A percentile compares a stretch with the other conserved stretches of the same genome.
phyloP scores from a whole-genome alignment of 2,888 invertebrate genomes.

The Brachyopa scutellaris region DNA sequence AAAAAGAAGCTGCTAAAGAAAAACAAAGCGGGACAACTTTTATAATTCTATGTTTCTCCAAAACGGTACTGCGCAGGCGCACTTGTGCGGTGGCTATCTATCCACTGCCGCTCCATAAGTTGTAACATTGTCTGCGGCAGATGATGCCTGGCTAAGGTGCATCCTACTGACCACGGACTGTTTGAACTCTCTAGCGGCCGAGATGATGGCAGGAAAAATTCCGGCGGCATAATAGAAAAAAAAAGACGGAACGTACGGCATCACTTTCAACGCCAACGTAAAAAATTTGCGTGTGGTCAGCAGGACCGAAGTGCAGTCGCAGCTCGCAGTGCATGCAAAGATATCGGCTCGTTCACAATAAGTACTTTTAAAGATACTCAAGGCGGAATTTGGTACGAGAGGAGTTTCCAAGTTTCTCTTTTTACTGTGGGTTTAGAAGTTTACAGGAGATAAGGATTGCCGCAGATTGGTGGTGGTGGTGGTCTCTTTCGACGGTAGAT shows the following conservation, averaged over 20 bases:
- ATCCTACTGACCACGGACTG: not conserved
- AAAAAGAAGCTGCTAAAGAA: not conserved
- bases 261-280: constrained; percentile 71
- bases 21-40: constrained; percentile 15
- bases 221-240: constrained; percentile 53
- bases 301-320: constrained; percentile 28
- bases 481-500: constrained; percentile 43
- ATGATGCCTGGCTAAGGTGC: not conserved
- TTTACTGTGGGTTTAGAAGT: constrained; percentile 39
- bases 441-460: constrained; percentile 49
- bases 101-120: not conserved
- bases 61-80: constrained; percentile 54
- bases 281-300: constrained; percentile 70
- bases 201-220: constrained; percentile 24
- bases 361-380: constrained; percentile 55
- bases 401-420: constrained; percentile 37
- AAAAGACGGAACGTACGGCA: constrained; percentile 39
- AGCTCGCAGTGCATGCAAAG: no score
- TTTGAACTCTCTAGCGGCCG: not conserved
- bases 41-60: constrained; percentile 12
- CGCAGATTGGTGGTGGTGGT: constrained; percentile 41
- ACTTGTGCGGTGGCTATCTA: constrained; percentile 9
- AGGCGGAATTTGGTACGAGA: constrained; percentile 53
- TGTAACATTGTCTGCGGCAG: constrained; percentile 31
- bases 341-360: constrained; percentile 33